Evolutionary conservation across 1,140 invertebrate genomes (phyloP).

Genomic region (Tigriopus japonicus): DNA sequence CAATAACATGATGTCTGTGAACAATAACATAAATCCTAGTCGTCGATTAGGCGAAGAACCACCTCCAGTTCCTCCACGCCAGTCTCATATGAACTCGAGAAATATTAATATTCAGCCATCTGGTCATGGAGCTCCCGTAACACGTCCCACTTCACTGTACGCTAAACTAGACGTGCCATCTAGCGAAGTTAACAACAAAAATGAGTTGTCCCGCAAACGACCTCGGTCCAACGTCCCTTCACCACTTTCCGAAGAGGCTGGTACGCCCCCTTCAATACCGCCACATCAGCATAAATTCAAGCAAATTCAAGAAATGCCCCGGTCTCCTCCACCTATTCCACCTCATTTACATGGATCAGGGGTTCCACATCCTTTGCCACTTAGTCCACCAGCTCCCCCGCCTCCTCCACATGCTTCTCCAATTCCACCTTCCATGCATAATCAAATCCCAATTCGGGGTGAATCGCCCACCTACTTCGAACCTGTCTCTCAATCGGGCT

Average conservation of each 20-base stretch:
- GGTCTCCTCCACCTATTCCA: neutral
- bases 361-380: neutral
- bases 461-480: too few relatives aligned
- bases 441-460: too few relatives aligned
- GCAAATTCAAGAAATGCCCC: neutral
- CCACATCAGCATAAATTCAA: neutral
- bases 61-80: too few relatives aligned
- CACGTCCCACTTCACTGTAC: neutral
- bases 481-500: neutral
- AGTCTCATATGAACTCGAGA: too few relatives aligned
- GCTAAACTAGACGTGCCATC: neutral
- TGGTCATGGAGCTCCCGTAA: neutral
- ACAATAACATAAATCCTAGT: too few relatives aligned
- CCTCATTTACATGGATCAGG: constrained; percentile 1
- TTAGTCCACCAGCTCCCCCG: constrained; percentile 2
- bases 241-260: too few relatives aligned
- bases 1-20: neutral
- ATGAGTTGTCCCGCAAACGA: neutral
- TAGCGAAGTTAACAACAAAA: neutral
- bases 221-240: neutral
- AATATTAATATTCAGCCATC: too few relatives aligned
- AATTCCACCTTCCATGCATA: neutral
- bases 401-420: constrained; percentile 6
- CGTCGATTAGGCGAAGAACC: too few relatives aligned
- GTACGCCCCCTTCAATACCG: neutral